Conservation (phyloP, 2,797 vertebrate genomes). For the Cuculus canorus region DNA sequence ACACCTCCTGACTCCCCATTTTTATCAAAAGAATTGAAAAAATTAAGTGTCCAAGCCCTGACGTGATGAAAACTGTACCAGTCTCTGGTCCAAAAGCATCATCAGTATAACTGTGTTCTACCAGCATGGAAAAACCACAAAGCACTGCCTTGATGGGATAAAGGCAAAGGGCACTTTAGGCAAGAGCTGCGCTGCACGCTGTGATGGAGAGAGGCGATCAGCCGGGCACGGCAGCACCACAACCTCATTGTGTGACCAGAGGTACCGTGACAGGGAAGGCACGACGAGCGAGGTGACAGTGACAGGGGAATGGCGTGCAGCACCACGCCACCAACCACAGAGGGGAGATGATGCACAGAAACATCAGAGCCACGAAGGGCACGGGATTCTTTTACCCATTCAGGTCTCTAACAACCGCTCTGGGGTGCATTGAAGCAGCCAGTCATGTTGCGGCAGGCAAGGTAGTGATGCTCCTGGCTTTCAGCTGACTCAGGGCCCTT, state of each 20-base stretch:
- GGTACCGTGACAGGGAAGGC: not conserved
- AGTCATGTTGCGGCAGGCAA: too few relatives aligned
- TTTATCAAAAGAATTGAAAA: not conserved
- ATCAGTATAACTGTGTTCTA: not conserved
- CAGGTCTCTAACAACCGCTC: not conserved
- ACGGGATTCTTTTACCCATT: not conserved
- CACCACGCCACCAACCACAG: rapidly evolving
- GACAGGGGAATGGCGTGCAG: not conserved
- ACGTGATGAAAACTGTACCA: not conserved
- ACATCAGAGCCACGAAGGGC: not conserved
- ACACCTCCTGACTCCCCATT: not conserved
- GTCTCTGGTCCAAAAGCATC: not conserved
- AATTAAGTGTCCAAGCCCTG: not conserved
- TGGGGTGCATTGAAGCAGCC: not conserved
- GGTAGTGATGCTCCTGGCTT: not conserved
- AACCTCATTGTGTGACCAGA: rapidly evolving
- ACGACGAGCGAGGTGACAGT: rapidly evolving
- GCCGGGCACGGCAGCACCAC: rapidly evolving
- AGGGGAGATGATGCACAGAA: too few relatives aligned
- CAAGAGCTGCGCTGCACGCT: rapidly evolving
- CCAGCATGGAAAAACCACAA: not conserved
- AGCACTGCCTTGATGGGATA: not conserved
- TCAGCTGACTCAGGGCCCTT: rapidly evolving
- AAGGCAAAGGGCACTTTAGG: not conserved
- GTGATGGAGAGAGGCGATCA: not conserved